phyloP scores from a whole-genome alignment of 2,888 invertebrate genomes.

The Ferrisia virgata region DNA sequence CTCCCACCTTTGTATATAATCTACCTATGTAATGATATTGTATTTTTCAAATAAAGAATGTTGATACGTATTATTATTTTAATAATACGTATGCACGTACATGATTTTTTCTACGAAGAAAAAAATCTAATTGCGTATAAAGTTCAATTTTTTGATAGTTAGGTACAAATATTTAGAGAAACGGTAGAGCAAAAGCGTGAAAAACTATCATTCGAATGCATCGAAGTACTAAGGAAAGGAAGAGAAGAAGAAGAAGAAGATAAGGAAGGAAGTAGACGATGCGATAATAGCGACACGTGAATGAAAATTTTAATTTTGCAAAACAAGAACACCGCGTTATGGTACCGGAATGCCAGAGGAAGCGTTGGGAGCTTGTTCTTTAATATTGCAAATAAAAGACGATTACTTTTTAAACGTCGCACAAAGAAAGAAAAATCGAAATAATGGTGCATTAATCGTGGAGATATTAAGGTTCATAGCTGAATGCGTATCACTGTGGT shows the following conservation, averaged over 20 bases:
- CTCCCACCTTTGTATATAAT: no score
- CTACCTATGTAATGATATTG: no score
- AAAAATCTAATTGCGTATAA: no score
- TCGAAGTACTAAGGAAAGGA: not conserved
- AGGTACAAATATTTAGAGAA: no score
- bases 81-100: no score
- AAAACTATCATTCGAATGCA: not conserved
- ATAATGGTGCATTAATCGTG: conserved; percentile 17
- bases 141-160: no score
- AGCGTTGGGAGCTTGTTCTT: not conserved
- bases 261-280: not conserved
- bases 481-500: not conserved
- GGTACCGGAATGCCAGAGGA: not conserved
- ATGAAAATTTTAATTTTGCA: conserved; percentile 14
- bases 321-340: not conserved
- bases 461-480: not conserved
- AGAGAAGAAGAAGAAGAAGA: not conserved
- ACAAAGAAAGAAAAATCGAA: not conserved
- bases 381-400: conserved; percentile 8
- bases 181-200: not conserved
- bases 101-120: no score
- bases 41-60: no score
- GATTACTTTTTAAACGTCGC: conserved; percentile 17
- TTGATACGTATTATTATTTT: no score
- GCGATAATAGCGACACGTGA: not conserved